Evolutionary conservation across 30 jellyfish, hydroid and myxozoan species (phyloP).

Genomic region (Chrysaora quinquecirrha): DNA sequence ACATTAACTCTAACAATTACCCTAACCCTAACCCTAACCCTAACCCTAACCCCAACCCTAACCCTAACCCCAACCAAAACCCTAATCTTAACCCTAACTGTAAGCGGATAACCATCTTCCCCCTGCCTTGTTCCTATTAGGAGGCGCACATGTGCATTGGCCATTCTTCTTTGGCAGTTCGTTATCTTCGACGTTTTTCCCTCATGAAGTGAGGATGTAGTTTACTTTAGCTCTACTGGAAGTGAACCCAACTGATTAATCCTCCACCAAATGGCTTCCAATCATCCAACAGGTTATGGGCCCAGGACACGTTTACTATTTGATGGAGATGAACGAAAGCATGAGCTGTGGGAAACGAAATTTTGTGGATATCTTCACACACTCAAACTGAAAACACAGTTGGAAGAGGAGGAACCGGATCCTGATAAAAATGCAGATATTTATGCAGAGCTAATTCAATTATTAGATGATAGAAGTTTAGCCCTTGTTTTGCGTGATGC

Average conservation of each 20-base stretch:
- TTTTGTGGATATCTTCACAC: conserved; percentile 6
- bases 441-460: conserved; percentile 46
- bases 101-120: not conserved
- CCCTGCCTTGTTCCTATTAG: conserved; percentile 1
- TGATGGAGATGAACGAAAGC: conserved; percentile 54
- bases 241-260: not conserved
- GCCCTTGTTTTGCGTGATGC: conserved; percentile 60
- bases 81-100: not conserved
- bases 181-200: conserved; percentile 1
- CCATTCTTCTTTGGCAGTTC: not conserved
- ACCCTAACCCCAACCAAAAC: not conserved
- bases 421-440: conserved; percentile 24
- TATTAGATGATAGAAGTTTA: conserved; percentile 51
- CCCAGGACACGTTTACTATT: conserved; percentile 43
- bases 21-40: not conserved
- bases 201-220: conserved; percentile 1
- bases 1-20: not conserved
- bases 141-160: not conserved
- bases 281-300: conserved; percentile 62
- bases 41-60: not conserved
- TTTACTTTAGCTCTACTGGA: not conserved
- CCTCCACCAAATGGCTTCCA: conserved; percentile 19
- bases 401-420: conserved; percentile 9
- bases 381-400: conserved; percentile 1
- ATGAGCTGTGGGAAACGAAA: conserved; percentile 39